Conservation (phyloP, 2,797 vertebrate genomes). For the Ptychadena robeensis region DNA sequence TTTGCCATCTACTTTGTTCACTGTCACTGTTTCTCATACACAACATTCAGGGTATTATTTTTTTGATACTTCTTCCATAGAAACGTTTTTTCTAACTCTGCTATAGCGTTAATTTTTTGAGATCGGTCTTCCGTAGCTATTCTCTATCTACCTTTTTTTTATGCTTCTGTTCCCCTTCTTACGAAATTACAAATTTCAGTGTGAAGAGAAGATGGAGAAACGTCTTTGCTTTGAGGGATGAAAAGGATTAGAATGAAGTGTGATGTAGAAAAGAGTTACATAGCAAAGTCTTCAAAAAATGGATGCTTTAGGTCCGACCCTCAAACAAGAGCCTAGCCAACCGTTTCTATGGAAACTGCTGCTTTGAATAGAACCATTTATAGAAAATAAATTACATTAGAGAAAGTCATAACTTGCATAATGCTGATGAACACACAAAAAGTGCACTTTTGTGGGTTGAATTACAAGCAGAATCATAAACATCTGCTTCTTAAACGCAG, state of each 20-base stretch:
- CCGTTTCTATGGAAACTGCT: neutral
- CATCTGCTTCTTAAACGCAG: constrained; percentile 34
- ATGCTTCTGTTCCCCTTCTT: too few species aligned
- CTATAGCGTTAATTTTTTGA: too few species aligned
- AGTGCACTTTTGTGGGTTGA: neutral
- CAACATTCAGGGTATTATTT: too few species aligned
- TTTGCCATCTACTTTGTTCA: too few species aligned
- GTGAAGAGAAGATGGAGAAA: neutral
- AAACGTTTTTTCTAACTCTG: too few species aligned
- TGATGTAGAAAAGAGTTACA: too few species aligned
- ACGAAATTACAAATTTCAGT: neutral
- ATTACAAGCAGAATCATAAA: neutral
- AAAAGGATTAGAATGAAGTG: neutral
- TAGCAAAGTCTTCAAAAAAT: too few species aligned
- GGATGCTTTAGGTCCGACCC: neutral
- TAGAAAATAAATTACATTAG: neutral
- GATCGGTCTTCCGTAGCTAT: neutral
- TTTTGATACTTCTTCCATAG: too few species aligned
- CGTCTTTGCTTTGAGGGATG: neutral
- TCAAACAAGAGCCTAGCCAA: neutral
- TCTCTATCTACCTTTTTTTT: neutral
- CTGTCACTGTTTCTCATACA: too few species aligned
- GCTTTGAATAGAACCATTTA: neutral
- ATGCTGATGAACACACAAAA: neutral
- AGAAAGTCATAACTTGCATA: neutral